Base-by-base conservation (phyloP, 30 jellyfish, hydroid and myxozoan species). In the Aurelia sp. region DNA sequence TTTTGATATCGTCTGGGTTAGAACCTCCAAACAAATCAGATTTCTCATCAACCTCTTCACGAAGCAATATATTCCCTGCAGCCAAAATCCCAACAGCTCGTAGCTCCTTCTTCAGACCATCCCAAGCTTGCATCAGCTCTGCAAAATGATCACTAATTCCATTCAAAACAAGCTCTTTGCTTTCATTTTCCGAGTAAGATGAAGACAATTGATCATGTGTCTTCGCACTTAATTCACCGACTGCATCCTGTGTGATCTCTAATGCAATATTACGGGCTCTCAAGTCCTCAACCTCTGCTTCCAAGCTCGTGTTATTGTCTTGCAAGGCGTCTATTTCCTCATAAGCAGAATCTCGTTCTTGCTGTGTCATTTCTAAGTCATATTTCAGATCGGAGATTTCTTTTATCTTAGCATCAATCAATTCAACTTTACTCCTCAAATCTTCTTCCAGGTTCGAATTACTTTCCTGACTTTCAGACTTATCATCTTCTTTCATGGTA, bases 161-260 rank as follows among this genome's bases (percentile, higher is more conserved):
- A 9, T 15, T 71, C 40, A 48, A 22, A 35, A 13, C 61, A 37
- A 6, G 40, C 1, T 69, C 55, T 69, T 40, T 33, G 15, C 23
- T 69, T 69, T n/a, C 61, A 50, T 0, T 35, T 44, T 71, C 66
- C 30, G 23, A 16, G 27, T 58, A 11, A 41, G 18, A 18, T 6
- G 47, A 17, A 5, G 20, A 3, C 60, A 19, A 51, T 23, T n/a
- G 53, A 17, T 44, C 47, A 11, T 47, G 22, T 7, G 27, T 13
- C 21, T 22, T 77, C 13, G 63, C 78, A 41, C 62, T 77, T 18
- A 77, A 10, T 41, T 40, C 55, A 35, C 78, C 23, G 13, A 82
- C 71, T 3, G 79, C 92, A 5, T 82, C 92, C 33, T 82, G 92
- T 19, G 76, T 60, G 18, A 65, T 48, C 55, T 82, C 92, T 20